phyloP scores from a whole-genome alignment of 1,140 invertebrate species.

The Drosophila busckii region DNA sequence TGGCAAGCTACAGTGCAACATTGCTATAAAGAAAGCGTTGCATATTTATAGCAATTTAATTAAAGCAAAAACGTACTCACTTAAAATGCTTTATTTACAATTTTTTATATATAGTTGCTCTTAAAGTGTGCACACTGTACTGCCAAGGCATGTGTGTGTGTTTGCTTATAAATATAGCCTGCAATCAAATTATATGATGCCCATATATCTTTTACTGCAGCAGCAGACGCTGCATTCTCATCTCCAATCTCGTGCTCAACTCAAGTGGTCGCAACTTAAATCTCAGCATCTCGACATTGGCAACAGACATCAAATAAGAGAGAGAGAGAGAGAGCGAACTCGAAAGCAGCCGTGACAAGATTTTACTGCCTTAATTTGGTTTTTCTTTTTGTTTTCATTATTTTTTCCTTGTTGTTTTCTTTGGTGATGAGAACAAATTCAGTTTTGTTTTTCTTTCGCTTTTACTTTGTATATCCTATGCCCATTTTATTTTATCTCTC shows the following conservation, averaged over 20 bases:
- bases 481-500: too few relatives aligned
- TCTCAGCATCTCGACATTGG: conserved; percentile 56
- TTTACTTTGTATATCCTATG: too few relatives aligned
- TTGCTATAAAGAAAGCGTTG: too few relatives aligned
- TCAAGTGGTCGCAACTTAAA: too few relatives aligned
- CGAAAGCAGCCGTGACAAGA: conserved; percentile 51
- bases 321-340: neutral
- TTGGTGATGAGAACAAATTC: conserved; percentile 28
- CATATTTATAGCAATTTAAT: too few relatives aligned
- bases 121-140: too few relatives aligned
- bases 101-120: too few relatives aligned
- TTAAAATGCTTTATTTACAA: too few relatives aligned
- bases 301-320: conserved; percentile 23
- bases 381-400: conserved; percentile 33
- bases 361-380: conserved; percentile 51
- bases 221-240: neutral
- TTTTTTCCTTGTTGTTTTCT: conserved; percentile 24
- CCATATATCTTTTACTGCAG: conserved; percentile 37
- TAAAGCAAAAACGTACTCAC: too few relatives aligned
- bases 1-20: too few relatives aligned
- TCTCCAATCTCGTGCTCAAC: too few relatives aligned
- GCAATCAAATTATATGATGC: conserved; percentile 67
- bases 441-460: conserved; percentile 1
- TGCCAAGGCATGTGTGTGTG: conserved; percentile 7
- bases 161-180: conserved; percentile 31